Evolutionary conservation across 1,140 invertebrate species (phyloP).

Genomic region (Nasonia vitripennis): DNA sequence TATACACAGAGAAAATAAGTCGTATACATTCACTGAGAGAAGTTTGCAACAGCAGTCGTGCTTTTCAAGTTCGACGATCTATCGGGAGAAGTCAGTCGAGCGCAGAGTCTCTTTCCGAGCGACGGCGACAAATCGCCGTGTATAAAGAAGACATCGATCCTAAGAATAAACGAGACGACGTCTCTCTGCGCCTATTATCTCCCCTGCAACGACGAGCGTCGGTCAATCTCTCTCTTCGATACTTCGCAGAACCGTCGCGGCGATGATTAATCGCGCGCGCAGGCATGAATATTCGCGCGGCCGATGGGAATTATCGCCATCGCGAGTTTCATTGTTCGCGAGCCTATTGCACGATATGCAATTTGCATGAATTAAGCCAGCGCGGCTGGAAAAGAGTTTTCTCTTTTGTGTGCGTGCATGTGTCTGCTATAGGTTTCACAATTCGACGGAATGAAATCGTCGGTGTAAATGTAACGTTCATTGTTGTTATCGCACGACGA

Average conservation of each 20-base stretch:
- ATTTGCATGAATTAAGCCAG: neutral
- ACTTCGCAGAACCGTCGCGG: neutral
- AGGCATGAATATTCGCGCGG: neutral
- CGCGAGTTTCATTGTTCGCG: neutral
- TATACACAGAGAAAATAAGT: no score
- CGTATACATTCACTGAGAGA: no score
- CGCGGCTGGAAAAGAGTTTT: neutral
- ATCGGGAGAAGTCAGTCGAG: no score
- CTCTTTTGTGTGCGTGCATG: neutral
- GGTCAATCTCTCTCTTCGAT: neutral
- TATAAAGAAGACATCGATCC: conserved; percentile 42
- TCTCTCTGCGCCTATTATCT: neutral
- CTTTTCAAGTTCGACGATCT: no score
- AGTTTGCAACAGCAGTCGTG: no score
- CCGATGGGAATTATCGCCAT: neutral
- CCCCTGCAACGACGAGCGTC: neutral
- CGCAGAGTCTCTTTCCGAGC: no score
- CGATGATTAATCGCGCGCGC: neutral
- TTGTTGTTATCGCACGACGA: no score
- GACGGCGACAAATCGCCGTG: conserved; percentile 4
- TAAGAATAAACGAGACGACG: conserved; percentile 33
- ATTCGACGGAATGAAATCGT: no score
- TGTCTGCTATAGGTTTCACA: no score
- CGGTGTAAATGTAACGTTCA: neutral
- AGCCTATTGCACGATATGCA: neutral